Base-by-base conservation (phyloP, 2,113 vertebrate species). In the Columba janthina region DNA sequence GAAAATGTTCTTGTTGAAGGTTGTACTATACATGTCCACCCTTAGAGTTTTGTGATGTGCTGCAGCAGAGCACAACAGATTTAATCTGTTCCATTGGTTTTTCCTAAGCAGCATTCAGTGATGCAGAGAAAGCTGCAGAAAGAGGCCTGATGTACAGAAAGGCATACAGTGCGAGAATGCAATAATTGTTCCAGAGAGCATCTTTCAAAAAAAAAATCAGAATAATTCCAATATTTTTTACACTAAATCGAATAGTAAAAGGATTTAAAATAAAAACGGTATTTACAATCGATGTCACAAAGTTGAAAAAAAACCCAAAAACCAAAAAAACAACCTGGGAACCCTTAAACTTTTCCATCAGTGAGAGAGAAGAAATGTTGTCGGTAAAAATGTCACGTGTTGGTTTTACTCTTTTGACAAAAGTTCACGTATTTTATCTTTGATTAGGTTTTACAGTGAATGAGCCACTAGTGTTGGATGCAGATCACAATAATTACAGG, bases 401-500 rank as follows among this genome's bases (percentile, higher is more conserved):
- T 73, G 11, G 1, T 32, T 94, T 80, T 82, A 69, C 5, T 57
- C 32, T 48, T 51, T 85, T 83, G 62, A 66, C 26, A 61, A 46
- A 92, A 50, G 5, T 36, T 79, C 21, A 25, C 19, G 4, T 48
- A 6, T 65, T 91, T 93, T 80, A 21, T 64, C 36, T 83, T 74
- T 70, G 61, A 58, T 77, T 75, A 48, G 28, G 7, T 69, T 85
- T 67, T 25, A 34, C 18, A n/a, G 8, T 5, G 3, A 92, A 25
- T 32, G 12, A 74, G 7, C 42, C 29, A 12, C 13, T 70, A 51
- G 22, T 34, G 29, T 64, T 77, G 56, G 40, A 88, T 85, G 76
- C 19, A 93, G 80, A 90, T 86, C 32, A 36, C 24, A 74, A 11
- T 50, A 89, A 84, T 89, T 90, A 48, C 60, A 89, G 46, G 54